Conservation (phyloP, 2,888 invertebrate species). For the Synanthedon vespiformis region DNA sequence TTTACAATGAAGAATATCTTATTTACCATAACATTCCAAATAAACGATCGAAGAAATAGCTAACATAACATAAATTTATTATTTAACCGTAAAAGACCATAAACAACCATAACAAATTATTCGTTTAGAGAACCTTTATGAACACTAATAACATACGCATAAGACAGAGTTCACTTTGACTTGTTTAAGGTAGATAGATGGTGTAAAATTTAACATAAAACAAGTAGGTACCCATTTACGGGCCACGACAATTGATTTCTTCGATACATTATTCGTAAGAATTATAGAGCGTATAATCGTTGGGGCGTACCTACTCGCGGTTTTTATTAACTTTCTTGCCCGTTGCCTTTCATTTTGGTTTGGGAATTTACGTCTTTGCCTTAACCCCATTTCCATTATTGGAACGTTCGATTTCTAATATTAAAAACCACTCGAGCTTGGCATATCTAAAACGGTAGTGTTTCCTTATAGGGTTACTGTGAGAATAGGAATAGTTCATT, state of each 20-base stretch:
- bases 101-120: no score
- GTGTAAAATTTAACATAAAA: neutral
- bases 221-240: neutral
- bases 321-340: neutral
- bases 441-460: neutral
- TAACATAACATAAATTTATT: no score
- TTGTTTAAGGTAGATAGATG: no score
- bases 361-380: neutral
- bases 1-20: no score
- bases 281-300: neutral
- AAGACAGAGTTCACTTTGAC: no score
- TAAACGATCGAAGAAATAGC: neutral
- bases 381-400: neutral
- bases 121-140: no score
- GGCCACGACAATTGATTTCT: neutral
- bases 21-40: no score
- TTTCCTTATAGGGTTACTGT: no score
- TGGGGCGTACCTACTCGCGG: neutral
- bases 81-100: no score
- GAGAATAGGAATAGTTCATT: no score
- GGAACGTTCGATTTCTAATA: neutral
- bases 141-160: no score
- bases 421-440: neutral
- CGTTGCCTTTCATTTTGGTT: neutral
- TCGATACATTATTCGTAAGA: neutral